These are phyloP conservation scores for Eremophila alpestris DNA, from an alignment of 2,797 vertebrate species.

Conservation along the genomic window DNA sequence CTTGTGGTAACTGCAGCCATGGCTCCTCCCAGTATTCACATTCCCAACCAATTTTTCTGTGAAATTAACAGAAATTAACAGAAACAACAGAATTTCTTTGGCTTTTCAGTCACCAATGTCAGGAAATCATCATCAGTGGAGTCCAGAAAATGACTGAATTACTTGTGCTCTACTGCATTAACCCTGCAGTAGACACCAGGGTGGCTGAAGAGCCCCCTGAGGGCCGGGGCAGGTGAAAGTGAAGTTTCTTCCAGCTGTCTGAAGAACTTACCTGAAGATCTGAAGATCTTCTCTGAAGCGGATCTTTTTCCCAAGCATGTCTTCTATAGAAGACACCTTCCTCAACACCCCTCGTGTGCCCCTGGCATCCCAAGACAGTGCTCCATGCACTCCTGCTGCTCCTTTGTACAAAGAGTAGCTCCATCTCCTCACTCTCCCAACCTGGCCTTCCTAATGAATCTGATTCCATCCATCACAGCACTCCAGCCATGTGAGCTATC, in stretches of 20 bases:
- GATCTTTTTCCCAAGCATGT: background rate
- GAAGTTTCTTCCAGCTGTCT: background rate
- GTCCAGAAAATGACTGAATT: background rate
- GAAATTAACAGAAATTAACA: background rate
- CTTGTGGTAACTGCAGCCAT: rapidly evolving
- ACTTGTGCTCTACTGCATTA: background rate
- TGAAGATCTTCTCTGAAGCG: background rate
- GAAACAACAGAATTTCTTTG: background rate
- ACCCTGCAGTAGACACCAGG: background rate
- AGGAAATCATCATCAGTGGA: background rate
- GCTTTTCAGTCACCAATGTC: background rate
- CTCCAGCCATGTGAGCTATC: background rate
- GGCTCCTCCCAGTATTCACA: background rate
- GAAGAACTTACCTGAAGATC: background rate
- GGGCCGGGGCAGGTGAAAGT: background rate
- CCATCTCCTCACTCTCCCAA: background rate
- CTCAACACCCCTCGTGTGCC: rapidly evolving
- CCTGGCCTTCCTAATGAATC: background rate
- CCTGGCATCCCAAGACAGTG: background rate
- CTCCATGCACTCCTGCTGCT: background rate
- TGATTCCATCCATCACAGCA: background rate
- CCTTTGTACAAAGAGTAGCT: background rate
- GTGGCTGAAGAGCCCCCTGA: background rate
- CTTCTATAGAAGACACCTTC: background rate
- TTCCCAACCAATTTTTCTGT: background rate